Evolutionary conservation across 2,888 invertebrate species (phyloP).

Genomic region (Sabellastarte sp.): DNA sequence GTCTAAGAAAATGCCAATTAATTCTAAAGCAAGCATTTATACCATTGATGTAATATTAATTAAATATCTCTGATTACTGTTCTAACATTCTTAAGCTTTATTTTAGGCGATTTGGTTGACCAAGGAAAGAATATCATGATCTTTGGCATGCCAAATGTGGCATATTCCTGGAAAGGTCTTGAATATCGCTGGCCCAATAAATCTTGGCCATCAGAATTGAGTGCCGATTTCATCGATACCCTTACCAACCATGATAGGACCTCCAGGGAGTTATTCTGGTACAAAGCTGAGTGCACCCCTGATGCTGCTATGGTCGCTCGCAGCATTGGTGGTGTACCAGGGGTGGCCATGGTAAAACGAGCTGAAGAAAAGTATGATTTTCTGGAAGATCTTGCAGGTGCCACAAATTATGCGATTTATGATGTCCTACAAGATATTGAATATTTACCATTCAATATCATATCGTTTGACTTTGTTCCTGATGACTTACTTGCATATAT

Average conservation of each 20-base stretch:
- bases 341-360: conserved; percentile 2
- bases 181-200: conserved; percentile 24
- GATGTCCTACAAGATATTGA: conserved; percentile 7
- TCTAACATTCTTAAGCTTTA: too few relatives aligned
- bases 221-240: conserved; percentile 10
- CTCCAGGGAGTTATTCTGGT: conserved; percentile 21
- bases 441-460: conserved; percentile 17
- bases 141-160: conserved; percentile 15
- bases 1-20: too few relatives aligned
- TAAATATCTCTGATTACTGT: too few relatives aligned
- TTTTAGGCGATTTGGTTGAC: conserved; percentile 24
- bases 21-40: too few relatives aligned
- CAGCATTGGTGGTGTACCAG: conserved; percentile 21
- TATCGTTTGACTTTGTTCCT: conserved; percentile 25
- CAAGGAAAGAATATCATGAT: conserved; percentile 24
- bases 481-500: conserved; percentile 22
- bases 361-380: conserved; percentile 27
- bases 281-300: conserved; percentile 26
- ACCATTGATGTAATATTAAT: too few relatives aligned
- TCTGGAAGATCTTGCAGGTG: conserved; percentile 21
- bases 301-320: conserved; percentile 13
- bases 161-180: conserved; percentile 21
- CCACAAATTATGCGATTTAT: conserved; percentile 16
- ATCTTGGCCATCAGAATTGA: conserved; percentile 16
- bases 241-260: conserved; percentile 3